Evolutionary conservation across 2,888 invertebrate genomes (phyloP).

Genomic region (Linnaemya vulpina): DNA sequence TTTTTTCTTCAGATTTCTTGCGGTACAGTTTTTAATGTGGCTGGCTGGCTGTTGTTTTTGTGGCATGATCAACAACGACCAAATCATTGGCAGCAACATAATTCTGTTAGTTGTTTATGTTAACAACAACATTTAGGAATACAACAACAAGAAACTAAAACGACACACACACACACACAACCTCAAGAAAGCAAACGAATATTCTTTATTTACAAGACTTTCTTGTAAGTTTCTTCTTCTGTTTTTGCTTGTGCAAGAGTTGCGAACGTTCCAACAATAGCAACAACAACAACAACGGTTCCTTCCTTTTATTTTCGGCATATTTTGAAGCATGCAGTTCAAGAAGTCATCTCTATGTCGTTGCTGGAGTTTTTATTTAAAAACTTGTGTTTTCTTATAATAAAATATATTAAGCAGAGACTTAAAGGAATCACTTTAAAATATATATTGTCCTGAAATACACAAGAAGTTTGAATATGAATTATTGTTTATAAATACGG

Average conservation of each 20-base stretch:
- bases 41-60: slow-evolving; percentile 31
- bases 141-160: slow-evolving; percentile 1
- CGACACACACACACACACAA: neutral
- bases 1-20: slow-evolving; percentile 45
- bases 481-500: too few relatives aligned
- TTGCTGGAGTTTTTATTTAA: slow-evolving; percentile 40
- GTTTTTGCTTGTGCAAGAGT: neutral
- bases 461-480: too few relatives aligned
- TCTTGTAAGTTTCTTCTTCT: neutral
- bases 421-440: slow-evolving; percentile 20
- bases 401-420: slow-evolving; percentile 14
- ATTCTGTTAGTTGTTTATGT: slow-evolving; percentile 55
- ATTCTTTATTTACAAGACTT: slow-evolving; percentile 57
- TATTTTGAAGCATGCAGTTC: slow-evolving; percentile 62
- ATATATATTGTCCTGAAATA: neutral
- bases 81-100: slow-evolving; percentile 58
- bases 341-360: slow-evolving; percentile 64
- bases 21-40: slow-evolving; percentile 68
- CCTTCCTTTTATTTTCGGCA: slow-evolving; percentile 62
- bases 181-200: slow-evolving; percentile 39
- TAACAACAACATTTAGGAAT: slow-evolving; percentile 47
- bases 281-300: slow-evolving; percentile 36
- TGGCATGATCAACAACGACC: slow-evolving; percentile 39
- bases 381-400: slow-evolving; percentile 14
- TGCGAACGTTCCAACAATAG: slow-evolving; percentile 7